phyloP scores from a whole-genome alignment of 2,888 invertebrate genomes.

The Tigriopus californicus region DNA sequence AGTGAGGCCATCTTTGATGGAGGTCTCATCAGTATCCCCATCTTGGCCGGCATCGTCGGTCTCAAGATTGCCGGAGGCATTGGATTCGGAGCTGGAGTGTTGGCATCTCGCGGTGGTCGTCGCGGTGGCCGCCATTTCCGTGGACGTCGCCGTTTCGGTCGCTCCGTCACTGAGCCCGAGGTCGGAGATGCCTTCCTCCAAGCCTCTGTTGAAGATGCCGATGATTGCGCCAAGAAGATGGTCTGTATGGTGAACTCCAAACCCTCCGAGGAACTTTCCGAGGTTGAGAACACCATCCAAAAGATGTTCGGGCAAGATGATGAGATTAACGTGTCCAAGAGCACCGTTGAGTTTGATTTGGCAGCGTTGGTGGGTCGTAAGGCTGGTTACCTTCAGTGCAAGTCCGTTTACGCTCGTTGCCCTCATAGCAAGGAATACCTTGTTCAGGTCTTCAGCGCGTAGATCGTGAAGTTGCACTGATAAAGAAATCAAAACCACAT shows the following conservation, averaged over 20 bases:
- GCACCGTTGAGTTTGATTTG: constrained; percentile 12
- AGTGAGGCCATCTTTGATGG: too few species aligned
- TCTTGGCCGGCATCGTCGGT: background rate
- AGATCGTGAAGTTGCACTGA: too few species aligned
- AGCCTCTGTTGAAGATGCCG: background rate
- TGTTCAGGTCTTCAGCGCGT: background rate
- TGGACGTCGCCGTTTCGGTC: background rate
- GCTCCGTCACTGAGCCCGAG: background rate
- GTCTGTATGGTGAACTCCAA: constrained; percentile 1
- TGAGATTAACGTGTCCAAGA: background rate
- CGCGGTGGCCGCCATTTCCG: background rate
- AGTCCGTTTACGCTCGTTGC: background rate
- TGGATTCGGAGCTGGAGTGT: background rate
- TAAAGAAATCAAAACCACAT: too few species aligned
- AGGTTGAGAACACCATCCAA: background rate
- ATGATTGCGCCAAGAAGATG: constrained; percentile 10
- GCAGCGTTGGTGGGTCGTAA: constrained; percentile 4
- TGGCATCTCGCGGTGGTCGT: background rate
- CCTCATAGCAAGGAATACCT: background rate
- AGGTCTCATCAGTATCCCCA: too few species aligned
- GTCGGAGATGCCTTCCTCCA: background rate
- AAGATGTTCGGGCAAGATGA: constrained; percentile 1
- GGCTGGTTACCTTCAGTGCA: constrained; percentile 4
- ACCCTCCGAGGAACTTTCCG: background rate
- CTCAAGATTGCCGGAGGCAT: background rate